Base-by-base conservation (phyloP, 1,140 invertebrate genomes). In the Pseudobourletiella spinata region DNA sequence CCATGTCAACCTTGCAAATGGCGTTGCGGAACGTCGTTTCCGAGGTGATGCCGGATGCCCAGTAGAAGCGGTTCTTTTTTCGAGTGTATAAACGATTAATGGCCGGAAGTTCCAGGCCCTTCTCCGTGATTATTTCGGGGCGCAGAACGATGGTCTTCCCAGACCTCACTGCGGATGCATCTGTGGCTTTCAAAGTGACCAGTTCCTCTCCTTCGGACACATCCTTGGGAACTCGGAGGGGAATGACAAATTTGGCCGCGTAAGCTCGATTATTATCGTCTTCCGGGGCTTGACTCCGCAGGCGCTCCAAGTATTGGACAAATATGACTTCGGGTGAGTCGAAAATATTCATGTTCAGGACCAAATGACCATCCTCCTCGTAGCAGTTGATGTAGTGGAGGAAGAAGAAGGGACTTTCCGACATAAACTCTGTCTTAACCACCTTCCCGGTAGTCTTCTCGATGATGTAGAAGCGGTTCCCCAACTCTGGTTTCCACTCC, bases 371-470 rank as follows among this genome's bases (percentile, higher is more conserved):
- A 52, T 79, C 72, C 18, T 78, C 75, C 72, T 83, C 81, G 66
- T 77, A 82, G 3, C 78, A 72, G 68, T 83, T 83, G 42, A 79
- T 74, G 54, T 76, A 74, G 70, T 82, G 80, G 67, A 81, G 78
- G 29, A 74, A 72, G 70, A 82, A 81, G 63, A 80, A 78, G 2
- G 77, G 68, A 15, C 75, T 64, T 3, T 76, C 68, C 2, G 74
- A 64, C 22, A 75, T 64, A 63, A 75, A 79, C 15, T 72, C 73
- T 3, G 69, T 70, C 24, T 72, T 72, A 8, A 74, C 14, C 2
- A 77, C 61, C 65, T 76, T 68, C 14, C 79, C 80, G 32, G 74
- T 79, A 11, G 57, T 66, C 56, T 79, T 78, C 30, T 78, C 70
- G 25, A 80, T 68, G 0, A 81, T 57, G 46, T 73, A 68, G 59